A percentile compares a stretch with the other conserved stretches of the same genome.
Evolutionary conservation across 64 coral and sea anemone genomes (phyloP).

Genomic region (Stichodactyla helianthus): DNA sequence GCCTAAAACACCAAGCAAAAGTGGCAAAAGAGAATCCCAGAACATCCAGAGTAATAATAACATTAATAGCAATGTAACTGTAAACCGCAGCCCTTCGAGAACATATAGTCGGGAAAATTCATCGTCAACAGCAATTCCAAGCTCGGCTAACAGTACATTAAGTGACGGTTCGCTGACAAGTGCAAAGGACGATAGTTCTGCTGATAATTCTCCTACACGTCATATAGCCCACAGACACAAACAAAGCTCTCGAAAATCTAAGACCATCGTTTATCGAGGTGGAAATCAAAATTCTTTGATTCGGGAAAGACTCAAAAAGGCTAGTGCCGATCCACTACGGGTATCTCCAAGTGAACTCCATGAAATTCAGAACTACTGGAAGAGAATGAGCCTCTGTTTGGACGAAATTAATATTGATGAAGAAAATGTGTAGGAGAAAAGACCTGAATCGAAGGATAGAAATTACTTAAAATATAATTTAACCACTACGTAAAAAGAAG

Average conservation of each 20-base stretch:
- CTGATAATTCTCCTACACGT: background rate
- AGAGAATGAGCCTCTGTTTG: constrained; percentile 84
- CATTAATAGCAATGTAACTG: background rate
- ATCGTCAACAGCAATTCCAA: constrained; percentile 1
- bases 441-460: background rate
- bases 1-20: background rate
- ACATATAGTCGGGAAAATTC: constrained; percentile 7
- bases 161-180: background rate
- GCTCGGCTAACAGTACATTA: constrained; percentile 8
- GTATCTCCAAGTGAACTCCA: constrained; percentile 52
- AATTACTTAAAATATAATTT: no score
- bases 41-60: constrained; percentile 2
- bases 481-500: no score
- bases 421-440: background rate
- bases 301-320: constrained; percentile 7
- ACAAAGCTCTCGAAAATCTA: background rate
- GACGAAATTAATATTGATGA: constrained; percentile 73
- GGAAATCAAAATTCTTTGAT: constrained; percentile 7
- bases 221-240: background rate
- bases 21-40: background rate
- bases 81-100: background rate
- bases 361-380: constrained; percentile 84
- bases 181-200: constrained; percentile 9
- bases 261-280: background rate
- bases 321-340: constrained; percentile 13